Base-by-base conservation (phyloP, 1,140 invertebrate genomes). In the Cotesia chilonis region DNA sequence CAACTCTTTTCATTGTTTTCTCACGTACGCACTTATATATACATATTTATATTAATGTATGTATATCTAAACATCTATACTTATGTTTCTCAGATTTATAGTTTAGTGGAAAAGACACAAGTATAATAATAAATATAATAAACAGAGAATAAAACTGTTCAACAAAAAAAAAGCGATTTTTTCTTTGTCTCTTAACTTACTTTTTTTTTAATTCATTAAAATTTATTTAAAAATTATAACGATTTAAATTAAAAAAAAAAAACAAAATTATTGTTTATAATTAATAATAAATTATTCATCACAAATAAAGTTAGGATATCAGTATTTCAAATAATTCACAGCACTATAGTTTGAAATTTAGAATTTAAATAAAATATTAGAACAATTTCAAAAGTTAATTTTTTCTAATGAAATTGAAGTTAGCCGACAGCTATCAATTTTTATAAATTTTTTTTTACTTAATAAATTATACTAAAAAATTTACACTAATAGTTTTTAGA, bases 51-150 rank as follows among this genome's bases (percentile, higher is more conserved):
- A 59, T 59, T 1, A 41, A 41, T 7, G 17, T n/a, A 59, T 59
- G 52, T 55, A 55, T 55, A 1, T 55, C 52, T 55, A 55, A 55
- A 55, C 52, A 55, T 55, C 14, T 55, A 55, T 55, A 55, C 5
- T 55, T 55, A 55, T n/a, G 52, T 17, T 55, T 17, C 52, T 55
- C 14, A 55, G 14, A 55, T 9, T 55, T 55, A n/a, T 55, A 55
- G 4, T 55, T 55, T 2, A 55, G 52, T 55, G 10, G 10, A 14
- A 1, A 54, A 54, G 52, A 7, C 52, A 54, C 52, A 4, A 12
- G 14, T 54, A 54, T 54, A 54, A 14, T 10, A 54, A 54, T n/a
- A n/a, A 54, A 54, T 17, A 17, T 0, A 17, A 17, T 17, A 17
- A 17, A 17, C 17, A 17, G 17, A 17, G 17, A 17, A 17, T 17